phyloP scores from a whole-genome alignment of 2,888 invertebrate genomes.

The Cataglyphis cursor region DNA sequence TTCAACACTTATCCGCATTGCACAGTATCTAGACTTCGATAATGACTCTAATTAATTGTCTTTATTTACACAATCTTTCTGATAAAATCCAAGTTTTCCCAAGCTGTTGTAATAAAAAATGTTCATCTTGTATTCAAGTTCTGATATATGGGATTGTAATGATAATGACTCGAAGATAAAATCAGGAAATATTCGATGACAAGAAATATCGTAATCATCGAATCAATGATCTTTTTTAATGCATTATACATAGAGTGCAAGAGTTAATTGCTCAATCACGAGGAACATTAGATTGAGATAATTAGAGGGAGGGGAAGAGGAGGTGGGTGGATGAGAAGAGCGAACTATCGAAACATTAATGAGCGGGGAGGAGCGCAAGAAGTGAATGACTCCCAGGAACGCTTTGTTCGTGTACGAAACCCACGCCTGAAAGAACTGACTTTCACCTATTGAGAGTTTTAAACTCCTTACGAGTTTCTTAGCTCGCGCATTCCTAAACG shows the following conservation, averaged over 20 bases:
- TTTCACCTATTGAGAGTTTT: slow-evolving; percentile 70
- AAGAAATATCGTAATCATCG: background rate
- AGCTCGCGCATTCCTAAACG: slow-evolving; percentile 43
- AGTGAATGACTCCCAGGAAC: slow-evolving; percentile 49
- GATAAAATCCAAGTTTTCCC: background rate
- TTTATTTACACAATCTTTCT: background rate
- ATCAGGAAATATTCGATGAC: background rate
- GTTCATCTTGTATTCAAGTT: background rate
- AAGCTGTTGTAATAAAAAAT: background rate
- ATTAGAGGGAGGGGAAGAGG: background rate
- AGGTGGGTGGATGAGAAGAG: background rate
- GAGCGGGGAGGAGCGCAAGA: slow-evolving; percentile 20
- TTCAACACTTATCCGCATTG: background rate
- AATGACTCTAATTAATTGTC: background rate
- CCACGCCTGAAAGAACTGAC: slow-evolving; percentile 72
- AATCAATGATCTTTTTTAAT: background rate
- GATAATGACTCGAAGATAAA: slow-evolving; percentile 3
- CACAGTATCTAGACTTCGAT: background rate
- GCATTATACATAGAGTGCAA: background rate
- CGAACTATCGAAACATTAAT: slow-evolving; percentile 29
- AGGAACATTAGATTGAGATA: slow-evolving; percentile 4
- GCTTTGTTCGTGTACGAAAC: slow-evolving; percentile 42
- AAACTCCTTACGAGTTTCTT: slow-evolving; percentile 32
- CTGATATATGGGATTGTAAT: background rate
- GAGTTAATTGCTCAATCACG: slow-evolving; percentile 26